Conservation (phyloP, 2,888 invertebrate species). For the Heterodera filipjevi region DNA sequence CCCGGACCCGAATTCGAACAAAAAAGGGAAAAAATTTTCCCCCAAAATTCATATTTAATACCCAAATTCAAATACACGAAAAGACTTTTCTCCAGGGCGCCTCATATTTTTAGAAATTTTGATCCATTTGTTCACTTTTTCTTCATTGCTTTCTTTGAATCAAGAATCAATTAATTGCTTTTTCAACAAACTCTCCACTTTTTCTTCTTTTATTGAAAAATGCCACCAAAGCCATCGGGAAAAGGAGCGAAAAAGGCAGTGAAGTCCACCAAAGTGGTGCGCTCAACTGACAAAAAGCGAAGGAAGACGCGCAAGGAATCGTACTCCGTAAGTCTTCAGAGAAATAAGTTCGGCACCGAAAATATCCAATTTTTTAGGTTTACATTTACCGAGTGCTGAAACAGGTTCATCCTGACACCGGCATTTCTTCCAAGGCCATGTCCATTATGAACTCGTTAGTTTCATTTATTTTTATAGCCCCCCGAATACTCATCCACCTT, state of each 20-base stretch:
- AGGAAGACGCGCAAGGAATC: slow-evolving; percentile 58
- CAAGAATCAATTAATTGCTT: no score
- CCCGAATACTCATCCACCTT: background rate
- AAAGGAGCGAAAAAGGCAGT: slow-evolving; percentile 64
- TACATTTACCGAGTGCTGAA: slow-evolving; percentile 74
- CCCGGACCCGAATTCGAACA: no score
- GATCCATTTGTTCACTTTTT: no score
- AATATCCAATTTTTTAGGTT: slow-evolving; percentile 46
- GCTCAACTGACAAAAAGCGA: slow-evolving; percentile 58
- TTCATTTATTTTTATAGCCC: background rate
- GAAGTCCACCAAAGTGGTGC: slow-evolving; percentile 53
- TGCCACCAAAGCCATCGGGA: slow-evolving; percentile 44
- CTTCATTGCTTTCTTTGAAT: no score
- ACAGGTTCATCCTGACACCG: slow-evolving; percentile 72
- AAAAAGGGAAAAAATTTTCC: no score
- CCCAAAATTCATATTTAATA: no score
- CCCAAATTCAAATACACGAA: no score
- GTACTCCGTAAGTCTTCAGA: slow-evolving; percentile 41
- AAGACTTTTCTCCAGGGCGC: no score
- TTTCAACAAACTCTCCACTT: background rate
- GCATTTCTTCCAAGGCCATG: slow-evolving; percentile 76
- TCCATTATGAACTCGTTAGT: slow-evolving; percentile 74
- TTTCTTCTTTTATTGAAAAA: background rate
- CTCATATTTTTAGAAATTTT: no score
- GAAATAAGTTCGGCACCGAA: background rate